Evolutionary conservation across 2,888 invertebrate genomes (phyloP).

Genomic region (Petrophora chlorosata): DNA sequence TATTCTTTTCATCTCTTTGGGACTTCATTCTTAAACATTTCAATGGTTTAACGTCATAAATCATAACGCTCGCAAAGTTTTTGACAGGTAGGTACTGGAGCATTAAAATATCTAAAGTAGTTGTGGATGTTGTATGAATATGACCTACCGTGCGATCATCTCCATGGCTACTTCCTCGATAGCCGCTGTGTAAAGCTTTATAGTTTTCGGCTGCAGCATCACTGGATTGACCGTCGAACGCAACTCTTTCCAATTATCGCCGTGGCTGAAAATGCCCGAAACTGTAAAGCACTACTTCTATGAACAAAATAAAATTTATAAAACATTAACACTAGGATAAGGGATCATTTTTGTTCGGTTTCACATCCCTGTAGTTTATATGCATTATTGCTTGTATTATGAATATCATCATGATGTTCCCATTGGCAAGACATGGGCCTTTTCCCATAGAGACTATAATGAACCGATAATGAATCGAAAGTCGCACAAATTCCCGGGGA

Average conservation of each 20-base stretch:
- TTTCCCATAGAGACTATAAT: too few relatives aligned
- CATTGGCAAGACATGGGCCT: too few relatives aligned
- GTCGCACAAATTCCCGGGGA: too few relatives aligned
- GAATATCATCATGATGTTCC: too few relatives aligned
- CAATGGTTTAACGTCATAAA: too few relatives aligned
- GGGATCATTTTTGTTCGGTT: too few relatives aligned
- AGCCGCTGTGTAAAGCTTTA: conserved; percentile 85
- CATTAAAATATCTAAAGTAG: too few relatives aligned
- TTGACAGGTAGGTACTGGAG: conserved; percentile 70
- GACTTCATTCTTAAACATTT: conserved; percentile 78
- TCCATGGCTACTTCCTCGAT: conserved; percentile 87
- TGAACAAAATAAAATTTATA: background rate
- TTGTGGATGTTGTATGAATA: too few relatives aligned
- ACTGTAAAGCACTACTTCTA: background rate
- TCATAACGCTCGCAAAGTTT: conserved; percentile 87
- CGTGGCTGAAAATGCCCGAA: conserved; percentile 4
- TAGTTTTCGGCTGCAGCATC: conserved; percentile 89
- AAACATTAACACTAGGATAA: background rate
- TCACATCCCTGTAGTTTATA: too few relatives aligned
- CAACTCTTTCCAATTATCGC: conserved; percentile 90
- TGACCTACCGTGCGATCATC: conserved; percentile 83
- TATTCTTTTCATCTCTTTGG: conserved; percentile 76
- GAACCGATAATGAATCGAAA: too few relatives aligned
- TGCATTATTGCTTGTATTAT: too few relatives aligned
- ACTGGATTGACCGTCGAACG: conserved; percentile 90